phyloP scores from a whole-genome alignment of 2,888 invertebrate genomes.

The Papilio demoleus region DNA sequence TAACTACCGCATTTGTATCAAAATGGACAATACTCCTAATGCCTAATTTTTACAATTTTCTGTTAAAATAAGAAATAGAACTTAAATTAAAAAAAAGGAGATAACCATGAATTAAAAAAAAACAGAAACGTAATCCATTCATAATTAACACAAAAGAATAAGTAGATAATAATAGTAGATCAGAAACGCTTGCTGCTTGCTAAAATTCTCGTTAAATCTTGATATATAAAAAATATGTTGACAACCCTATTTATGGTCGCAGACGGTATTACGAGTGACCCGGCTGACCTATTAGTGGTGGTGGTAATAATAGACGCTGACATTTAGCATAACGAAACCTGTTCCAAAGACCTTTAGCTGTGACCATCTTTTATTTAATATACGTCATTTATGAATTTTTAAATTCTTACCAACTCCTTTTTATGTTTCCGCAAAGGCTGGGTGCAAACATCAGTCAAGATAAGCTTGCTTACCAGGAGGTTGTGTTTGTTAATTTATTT shows the following conservation, averaged over 20 bases:
- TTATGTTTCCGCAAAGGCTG: slow-evolving; percentile 40
- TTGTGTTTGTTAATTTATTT: slow-evolving; percentile 9
- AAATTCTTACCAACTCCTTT: slow-evolving; percentile 48
- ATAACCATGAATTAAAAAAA: too few species aligned
- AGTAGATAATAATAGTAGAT: too few species aligned
- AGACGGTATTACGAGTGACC: slow-evolving; percentile 56
- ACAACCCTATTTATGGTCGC: slow-evolving; percentile 44
- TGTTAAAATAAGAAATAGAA: background rate
- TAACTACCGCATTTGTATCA: background rate
- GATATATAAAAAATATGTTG: too few species aligned
- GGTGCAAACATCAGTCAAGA: slow-evolving; percentile 13
- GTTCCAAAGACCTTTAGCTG: slow-evolving; percentile 62
- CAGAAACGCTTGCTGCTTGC: too few species aligned
- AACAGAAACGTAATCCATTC: too few species aligned
- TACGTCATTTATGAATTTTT: slow-evolving; percentile 49
- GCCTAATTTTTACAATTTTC: too few species aligned
- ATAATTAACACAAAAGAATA: too few species aligned
- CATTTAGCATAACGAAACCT: slow-evolving; percentile 71
- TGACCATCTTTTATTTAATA: slow-evolving; percentile 49
- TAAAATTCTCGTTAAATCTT: too few species aligned
- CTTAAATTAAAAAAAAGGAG: background rate
- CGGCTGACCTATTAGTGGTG: slow-evolving; percentile 58
- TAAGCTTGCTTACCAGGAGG: slow-evolving; percentile 4
- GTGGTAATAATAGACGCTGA: slow-evolving; percentile 75
- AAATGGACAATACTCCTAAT: too few species aligned